phyloP scores from a whole-genome alignment of 2,888 invertebrate species.

The Rhynchonema sp. region DNA sequence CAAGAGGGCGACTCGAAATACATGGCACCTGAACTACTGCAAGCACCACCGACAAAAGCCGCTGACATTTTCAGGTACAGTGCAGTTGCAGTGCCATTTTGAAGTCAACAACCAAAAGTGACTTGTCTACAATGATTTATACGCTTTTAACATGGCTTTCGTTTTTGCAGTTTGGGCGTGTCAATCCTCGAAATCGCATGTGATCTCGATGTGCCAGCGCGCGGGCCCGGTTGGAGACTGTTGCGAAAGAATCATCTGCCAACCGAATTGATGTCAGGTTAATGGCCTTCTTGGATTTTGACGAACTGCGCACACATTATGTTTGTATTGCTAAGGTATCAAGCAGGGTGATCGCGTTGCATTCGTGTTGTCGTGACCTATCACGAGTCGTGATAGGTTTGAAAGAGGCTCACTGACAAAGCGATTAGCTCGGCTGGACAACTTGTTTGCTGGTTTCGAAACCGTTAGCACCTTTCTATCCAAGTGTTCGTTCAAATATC shows the following conservation, averaged over 20 bases:
- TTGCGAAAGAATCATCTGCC: conserved; percentile 42
- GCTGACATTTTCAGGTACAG: conserved; percentile 47
- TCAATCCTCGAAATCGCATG: conserved; percentile 49
- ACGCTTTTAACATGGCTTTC: not conserved
- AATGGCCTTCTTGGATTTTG: not conserved
- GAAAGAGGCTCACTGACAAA: too few relatives aligned
- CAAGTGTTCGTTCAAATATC: too few relatives aligned
- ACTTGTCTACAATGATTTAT: not conserved
- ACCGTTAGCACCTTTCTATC: too few relatives aligned
- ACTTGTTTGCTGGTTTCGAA: too few relatives aligned
- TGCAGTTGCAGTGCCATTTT: not conserved
- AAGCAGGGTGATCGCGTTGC: too few relatives aligned
- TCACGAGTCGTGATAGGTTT: too few relatives aligned
- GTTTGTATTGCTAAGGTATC: too few relatives aligned
- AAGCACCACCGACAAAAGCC: conserved; percentile 42
- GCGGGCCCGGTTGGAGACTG: conserved; percentile 49
- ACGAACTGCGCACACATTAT: not conserved
- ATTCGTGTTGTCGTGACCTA: too few relatives aligned
- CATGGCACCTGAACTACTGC: conserved; percentile 50
- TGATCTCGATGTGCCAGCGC: conserved; percentile 47
- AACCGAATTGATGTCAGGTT: conserved; percentile 24
- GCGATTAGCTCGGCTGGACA: too few relatives aligned
- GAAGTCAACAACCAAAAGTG: not conserved
- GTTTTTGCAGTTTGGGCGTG: conserved; percentile 42
- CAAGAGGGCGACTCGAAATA: conserved; percentile 54